These are phyloP conservation scores for Drosophila dunni DNA, from an alignment of 1,140 invertebrate genomes.

Conservation along the genomic window DNA sequence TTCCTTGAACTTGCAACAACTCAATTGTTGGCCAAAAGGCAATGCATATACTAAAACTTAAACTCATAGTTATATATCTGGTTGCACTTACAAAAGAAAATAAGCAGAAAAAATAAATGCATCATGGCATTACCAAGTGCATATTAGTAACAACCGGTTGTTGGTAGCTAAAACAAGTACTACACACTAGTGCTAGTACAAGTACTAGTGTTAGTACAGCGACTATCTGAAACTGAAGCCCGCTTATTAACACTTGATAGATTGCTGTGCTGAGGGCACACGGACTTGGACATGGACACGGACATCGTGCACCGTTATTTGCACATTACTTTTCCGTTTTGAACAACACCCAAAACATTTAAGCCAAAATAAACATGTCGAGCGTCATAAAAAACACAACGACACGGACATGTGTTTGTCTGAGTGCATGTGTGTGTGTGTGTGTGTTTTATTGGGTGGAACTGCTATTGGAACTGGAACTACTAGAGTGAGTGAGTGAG, in stretches of 20 bases:
- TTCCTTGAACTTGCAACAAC: slow-evolving; percentile 9
- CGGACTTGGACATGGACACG: slow-evolving; percentile 11
- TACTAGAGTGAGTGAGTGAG: slow-evolving; percentile 23
- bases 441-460: slow-evolving; percentile 12
- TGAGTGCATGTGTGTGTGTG: neutral
- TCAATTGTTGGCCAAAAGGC: neutral
- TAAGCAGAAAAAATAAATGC: neutral
- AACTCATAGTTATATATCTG: neutral
- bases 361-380: slow-evolving; percentile 77
- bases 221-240: slow-evolving; percentile 41
- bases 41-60: neutral
- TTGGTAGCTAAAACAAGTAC: neutral
- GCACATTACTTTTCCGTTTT: slow-evolving; percentile 76
- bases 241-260: slow-evolving; percentile 78
- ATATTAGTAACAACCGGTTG: slow-evolving; percentile 27
- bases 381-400: slow-evolving; percentile 54
- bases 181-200: neutral
- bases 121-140: slow-evolving; percentile 8
- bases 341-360: slow-evolving; percentile 78
- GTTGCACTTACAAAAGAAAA: slow-evolving; percentile 5
- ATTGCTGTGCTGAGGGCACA: slow-evolving; percentile 68
- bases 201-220: neutral
- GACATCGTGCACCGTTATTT: slow-evolving; percentile 65
- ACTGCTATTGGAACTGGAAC: slow-evolving; percentile 23
- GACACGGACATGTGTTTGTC: slow-evolving; percentile 26